Base-by-base conservation (phyloP, 30 jellyfish, hydroid and myxozoan genomes). In the Rhopilema esculentum region DNA sequence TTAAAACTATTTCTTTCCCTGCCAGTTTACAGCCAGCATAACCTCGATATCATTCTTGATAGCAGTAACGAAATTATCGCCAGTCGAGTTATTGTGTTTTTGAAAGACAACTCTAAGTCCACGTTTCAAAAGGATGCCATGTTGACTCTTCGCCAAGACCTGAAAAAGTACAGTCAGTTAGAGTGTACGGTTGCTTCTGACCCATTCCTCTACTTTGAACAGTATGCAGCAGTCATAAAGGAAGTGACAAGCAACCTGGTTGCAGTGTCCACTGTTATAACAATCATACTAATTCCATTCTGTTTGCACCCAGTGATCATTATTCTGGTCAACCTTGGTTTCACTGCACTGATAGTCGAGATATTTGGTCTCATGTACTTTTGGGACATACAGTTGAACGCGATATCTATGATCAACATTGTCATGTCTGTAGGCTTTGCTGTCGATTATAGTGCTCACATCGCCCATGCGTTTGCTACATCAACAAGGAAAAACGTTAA, bases 391-490 rank as follows among this genome's bases (percentile, higher is more conserved):
- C 80, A 96, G 27, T 87, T 95, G 79, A 90, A 95, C 77, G 92
- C 97, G 9, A 86, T 90, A 30, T 89, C 97, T 24, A 95, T 95
- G 99, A 95, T 95, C 82, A 84, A 90, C 50, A 76, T 95, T 24
- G 92, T 95, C 51, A 95, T 95, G 99, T 91, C 97, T 24, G 87
- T 95, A 22, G 99, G 99, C 27, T 95, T 95, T 69, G 75, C 99
- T 15, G 99, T 95, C 7, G 99, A 95, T 89, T 95, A 95, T 75
- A 91, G 98, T 69, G 93, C 99, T 25, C 99, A 95, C 82, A 74
- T 95, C 22, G 99, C 99, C 26, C 99, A 95, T 75, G 97, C 99
- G 33, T 95, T 82, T 65, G 87, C 81, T 19, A 77, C 88, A 62
- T 88, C 97, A 49, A 89, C 86, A 17, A 88, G 57, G 27, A 69